Percentiles rank a stretch among this genome's conserved stretches.
phyloP scores from a whole-genome alignment of 2,797 vertebrate genomes.

The Petrocephalus sullivani region DNA sequence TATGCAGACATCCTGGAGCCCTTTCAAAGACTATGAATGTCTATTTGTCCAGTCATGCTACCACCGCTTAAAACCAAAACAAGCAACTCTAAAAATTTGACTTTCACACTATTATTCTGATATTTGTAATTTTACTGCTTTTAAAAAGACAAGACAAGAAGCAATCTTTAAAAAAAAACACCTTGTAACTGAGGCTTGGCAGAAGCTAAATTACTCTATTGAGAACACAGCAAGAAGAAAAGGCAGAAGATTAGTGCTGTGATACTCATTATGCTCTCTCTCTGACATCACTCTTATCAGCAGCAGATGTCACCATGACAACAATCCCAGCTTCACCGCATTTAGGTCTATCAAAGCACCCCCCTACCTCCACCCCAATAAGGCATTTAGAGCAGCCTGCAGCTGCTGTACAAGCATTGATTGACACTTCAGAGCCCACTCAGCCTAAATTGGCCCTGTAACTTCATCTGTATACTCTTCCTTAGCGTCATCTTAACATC shows the following conservation, averaged over 20 bases:
- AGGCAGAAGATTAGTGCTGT: not conserved
- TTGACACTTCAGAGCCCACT: constrained; percentile 11
- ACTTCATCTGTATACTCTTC: not conserved
- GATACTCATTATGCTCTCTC: not conserved
- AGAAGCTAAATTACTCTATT: not conserved
- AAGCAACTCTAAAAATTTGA: not conserved
- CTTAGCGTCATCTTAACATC: not conserved
- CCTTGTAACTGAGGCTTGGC: not conserved
- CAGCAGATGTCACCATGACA: not conserved
- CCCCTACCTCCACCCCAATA: not conserved
- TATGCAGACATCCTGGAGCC: not conserved
- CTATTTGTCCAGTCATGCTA: not conserved
- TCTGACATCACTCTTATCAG: not conserved
- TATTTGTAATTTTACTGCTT: not conserved
- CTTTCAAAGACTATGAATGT: not conserved
- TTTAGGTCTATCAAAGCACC: constrained; percentile 8
- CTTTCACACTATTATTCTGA: not conserved
- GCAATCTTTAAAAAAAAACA: not conserved
- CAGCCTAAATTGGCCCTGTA: not conserved
- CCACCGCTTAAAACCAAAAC: not conserved
- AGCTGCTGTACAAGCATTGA: not conserved
- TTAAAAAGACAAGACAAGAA: not conserved
- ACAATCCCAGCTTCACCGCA: not conserved
- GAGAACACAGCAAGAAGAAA: not conserved
- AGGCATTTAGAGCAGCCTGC: not conserved